Base-by-base conservation (phyloP, 2,888 invertebrate genomes). In the Eilema depressum region DNA sequence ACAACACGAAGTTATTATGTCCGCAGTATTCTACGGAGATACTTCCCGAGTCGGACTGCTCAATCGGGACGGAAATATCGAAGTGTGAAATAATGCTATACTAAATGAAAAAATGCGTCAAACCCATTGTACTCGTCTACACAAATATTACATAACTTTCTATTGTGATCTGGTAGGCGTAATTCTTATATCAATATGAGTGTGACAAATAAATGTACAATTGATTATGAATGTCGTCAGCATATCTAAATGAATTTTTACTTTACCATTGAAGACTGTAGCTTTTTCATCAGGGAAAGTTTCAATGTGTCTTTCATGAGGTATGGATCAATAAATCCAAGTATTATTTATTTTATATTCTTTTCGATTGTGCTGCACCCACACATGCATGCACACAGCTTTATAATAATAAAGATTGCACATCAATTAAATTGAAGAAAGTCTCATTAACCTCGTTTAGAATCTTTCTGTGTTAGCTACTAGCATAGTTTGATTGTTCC, bases 181-280 rank as follows among this genome's bases (percentile, higher is more conserved):
- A 53, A n/a, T n/a, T n/a, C n/a, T 53, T 53, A 53, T 53, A 53
- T 53, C 53, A 53, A 53, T 53, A 53, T 53, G 53, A 53, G 53
- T 53, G 53, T 53, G n/a, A 53, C 53, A 53, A 53, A 53, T n/a
- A n/a, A 53, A 53, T 53, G 5, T 7, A 47, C 5, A 20, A 20
- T 20, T 47, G 0, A 47, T 47, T 47, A 47, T 12, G 17, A 41
- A 41, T 41, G 17, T 41, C 5, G 47, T 47, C 47, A 20, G 17
- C 11, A 47, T 1, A 47, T 0, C 47, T 5, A 7, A 47, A 5
- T 17, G 0, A 33, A 14, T 7, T 20, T 47, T 47, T 20, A 0
- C 17, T 41, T 41, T 0, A 37, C 1, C 17, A 17, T 17, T 37
- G 14, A 2, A 14, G 1, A 14, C 14, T 41, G 33, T 17, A 41